Conservation (phyloP, 2,888 invertebrate genomes). For the Steinernema hermaphroditum region DNA sequence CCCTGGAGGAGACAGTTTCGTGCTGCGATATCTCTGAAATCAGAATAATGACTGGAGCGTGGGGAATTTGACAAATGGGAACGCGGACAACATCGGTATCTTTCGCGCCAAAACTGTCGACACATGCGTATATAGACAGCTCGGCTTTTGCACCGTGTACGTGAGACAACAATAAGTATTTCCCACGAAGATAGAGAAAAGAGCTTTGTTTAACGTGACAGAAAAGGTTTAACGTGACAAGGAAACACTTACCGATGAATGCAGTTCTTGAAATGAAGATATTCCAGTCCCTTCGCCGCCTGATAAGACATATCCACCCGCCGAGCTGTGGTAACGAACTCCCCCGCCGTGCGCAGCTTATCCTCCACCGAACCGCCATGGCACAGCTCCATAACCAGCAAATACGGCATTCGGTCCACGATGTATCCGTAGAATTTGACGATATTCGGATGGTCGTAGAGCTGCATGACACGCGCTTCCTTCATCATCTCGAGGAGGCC, state of each 20-base stretch:
- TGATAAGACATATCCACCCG: constrained; percentile 40
- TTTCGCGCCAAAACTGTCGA: no score
- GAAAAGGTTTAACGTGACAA: no score
- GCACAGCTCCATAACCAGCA: constrained; percentile 58
- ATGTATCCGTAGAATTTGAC: constrained; percentile 60
- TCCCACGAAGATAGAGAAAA: no score
- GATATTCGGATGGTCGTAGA: constrained; percentile 59
- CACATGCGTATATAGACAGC: no score
- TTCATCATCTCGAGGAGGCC: constrained; percentile 59
- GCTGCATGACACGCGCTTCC: constrained; percentile 61
- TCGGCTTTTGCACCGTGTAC: no score
- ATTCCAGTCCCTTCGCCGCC: constrained; percentile 52
- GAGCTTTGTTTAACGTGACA: no score
- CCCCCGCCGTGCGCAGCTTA: constrained; percentile 38
- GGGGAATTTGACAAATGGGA: no score
- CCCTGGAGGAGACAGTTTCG: constrained; percentile 55
- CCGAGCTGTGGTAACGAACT: constrained; percentile 24
- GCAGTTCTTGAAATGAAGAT: constrained; percentile 53
- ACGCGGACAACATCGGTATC: no score
- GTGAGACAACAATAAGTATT: no score
- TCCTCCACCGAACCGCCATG: constrained; percentile 55
- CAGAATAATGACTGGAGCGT: no score
- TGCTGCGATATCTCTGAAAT: constrained; percentile 50
- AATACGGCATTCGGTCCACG: constrained; percentile 54
- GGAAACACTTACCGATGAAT: not conserved